These are phyloP conservation scores for Harpalus rubripes DNA, from an alignment of 2,888 invertebrate species.

Conservation along the genomic window DNA sequence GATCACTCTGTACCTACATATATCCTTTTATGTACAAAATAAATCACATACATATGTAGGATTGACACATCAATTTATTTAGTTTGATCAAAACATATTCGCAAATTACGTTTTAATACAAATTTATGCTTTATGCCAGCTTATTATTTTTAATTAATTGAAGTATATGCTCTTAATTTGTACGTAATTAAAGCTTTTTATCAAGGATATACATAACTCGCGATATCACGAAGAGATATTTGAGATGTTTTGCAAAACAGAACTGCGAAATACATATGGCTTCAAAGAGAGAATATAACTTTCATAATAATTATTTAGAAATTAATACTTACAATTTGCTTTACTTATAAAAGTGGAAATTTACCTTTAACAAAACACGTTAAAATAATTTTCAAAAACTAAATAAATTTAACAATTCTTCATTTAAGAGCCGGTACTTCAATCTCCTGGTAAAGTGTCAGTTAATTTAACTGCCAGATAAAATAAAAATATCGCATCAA, in stretches of 20 bases:
- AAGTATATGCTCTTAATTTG: slow-evolving; percentile 1
- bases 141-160: slow-evolving; percentile 9
- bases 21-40: not conserved
- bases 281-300: not conserved
- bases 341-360: no score
- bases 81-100: not conserved
- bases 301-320: not conserved
- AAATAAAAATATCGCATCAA: no score
- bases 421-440: no score
- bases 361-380: no score
- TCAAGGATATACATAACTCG: not conserved
- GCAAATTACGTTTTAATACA: not conserved
- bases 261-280: slow-evolving; percentile 1
- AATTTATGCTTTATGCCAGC: not conserved
- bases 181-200: slow-evolving; percentile 1
- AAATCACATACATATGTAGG: not conserved
- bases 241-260: not conserved
- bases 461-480: no score
- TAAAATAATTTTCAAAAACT: no score
- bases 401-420: no score
- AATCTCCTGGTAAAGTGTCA: no score
- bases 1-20: no score
- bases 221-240: not conserved
- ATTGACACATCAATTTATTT: not conserved
- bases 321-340: no score